These are phyloP conservation scores for Tinamus guttatus DNA, from an alignment of 2,113 vertebrate genomes.

Conservation along the genomic window DNA sequence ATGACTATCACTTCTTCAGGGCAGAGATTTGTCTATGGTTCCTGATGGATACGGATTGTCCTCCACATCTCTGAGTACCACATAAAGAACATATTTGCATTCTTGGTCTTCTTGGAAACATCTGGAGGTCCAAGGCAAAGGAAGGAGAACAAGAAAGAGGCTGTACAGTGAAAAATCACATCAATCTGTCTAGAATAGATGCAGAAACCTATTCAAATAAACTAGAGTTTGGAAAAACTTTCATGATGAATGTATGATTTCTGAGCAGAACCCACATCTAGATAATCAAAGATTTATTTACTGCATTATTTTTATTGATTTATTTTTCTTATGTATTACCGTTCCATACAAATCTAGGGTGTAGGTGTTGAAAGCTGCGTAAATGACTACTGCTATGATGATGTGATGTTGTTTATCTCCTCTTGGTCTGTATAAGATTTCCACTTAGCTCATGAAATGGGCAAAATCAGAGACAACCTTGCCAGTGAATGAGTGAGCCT, in stretches of 20 bases:
- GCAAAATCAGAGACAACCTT: background rate
- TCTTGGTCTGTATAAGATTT: background rate
- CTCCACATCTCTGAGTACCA: too few species aligned
- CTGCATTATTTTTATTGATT: background rate
- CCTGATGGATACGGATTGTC: background rate
- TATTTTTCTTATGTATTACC: background rate
- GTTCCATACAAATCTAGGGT: background rate
- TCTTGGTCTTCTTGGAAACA: background rate
- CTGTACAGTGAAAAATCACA: background rate
- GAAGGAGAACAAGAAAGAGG: background rate
- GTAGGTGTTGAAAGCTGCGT: background rate
- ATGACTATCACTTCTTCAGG: background rate
- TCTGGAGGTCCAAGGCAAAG: background rate
- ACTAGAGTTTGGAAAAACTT: background rate
- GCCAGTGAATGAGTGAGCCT: background rate
- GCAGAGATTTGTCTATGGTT: background rate
- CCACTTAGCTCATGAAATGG: background rate
- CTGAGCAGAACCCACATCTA: background rate
- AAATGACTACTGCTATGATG: background rate
- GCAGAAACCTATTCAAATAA: background rate
- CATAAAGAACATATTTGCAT: background rate
- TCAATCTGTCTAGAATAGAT: background rate
- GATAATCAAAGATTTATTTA: background rate
- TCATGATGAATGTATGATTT: background rate
- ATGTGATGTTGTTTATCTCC: background rate